Evolutionary conservation across 2,888 invertebrate genomes (phyloP).

Genomic region (Auanema sp.): DNA sequence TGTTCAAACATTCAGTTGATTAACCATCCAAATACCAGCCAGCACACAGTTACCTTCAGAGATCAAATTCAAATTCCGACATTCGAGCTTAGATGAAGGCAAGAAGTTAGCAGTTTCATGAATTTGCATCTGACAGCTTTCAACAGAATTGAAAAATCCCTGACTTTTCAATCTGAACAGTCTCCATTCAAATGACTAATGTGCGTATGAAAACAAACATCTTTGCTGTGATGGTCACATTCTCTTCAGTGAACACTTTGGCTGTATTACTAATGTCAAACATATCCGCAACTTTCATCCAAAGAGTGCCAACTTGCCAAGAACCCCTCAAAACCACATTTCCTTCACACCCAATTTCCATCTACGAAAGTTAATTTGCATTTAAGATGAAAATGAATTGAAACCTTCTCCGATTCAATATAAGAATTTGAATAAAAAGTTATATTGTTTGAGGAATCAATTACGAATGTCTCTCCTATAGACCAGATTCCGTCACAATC

Average conservation of each 20-base stretch:
- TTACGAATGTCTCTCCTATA: constrained; percentile 30
- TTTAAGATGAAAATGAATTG: background rate
- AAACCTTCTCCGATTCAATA: constrained; percentile 38
- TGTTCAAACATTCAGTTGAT: constrained; percentile 18
- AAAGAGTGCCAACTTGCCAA: constrained; percentile 36
- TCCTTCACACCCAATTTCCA: constrained; percentile 28
- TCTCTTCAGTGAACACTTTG: constrained; percentile 38
- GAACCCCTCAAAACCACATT: constrained; percentile 31
- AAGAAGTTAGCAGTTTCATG: constrained; percentile 42
- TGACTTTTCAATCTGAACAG: constrained; percentile 25
- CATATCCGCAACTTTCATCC: constrained; percentile 21
- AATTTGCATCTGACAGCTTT: constrained; percentile 31
- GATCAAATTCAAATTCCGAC: constrained; percentile 28
- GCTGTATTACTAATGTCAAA: constrained; percentile 28
- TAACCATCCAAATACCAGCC: constrained; percentile 36
- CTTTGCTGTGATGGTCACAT: constrained; percentile 22
- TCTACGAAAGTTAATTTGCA: constrained; percentile 10
- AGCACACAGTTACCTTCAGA: constrained; percentile 35
- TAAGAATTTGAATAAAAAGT: constrained; percentile 35
- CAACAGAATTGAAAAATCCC: constrained; percentile 37
- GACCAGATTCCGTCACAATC: constrained; percentile 45
- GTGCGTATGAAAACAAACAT: background rate
- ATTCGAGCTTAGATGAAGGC: constrained; percentile 33
- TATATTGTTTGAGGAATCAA: constrained; percentile 22
- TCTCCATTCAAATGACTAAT: background rate